A percentile compares a stretch with the other conserved stretches of the same genome.
phyloP scores from a whole-genome alignment of 2,888 invertebrate species.

The Leptogaster cylindrica region DNA sequence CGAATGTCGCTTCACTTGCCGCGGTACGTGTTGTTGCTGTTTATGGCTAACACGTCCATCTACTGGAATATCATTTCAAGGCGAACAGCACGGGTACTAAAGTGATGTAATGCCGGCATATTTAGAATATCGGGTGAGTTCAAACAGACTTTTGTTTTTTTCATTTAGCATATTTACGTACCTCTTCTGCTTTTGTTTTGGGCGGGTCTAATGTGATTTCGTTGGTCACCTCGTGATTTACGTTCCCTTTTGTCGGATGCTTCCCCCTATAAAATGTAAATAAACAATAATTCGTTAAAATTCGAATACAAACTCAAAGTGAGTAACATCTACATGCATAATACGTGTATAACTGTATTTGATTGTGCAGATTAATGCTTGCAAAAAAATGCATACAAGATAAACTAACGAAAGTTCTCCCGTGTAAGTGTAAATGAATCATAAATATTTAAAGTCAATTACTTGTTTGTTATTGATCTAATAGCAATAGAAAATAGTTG shows the following conservation, averaged over 20 bases:
- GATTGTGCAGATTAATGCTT: too few relatives aligned
- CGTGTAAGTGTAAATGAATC: too few relatives aligned
- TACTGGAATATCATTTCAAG: constrained; percentile 33
- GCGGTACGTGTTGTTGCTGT: constrained; percentile 28
- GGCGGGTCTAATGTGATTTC: neutral
- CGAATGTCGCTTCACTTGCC: constrained; percentile 11
- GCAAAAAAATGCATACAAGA: too few relatives aligned
- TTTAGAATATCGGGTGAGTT: constrained; percentile 22
- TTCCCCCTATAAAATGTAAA: constrained; percentile 34
- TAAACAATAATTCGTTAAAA: too few relatives aligned
- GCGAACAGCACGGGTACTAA: constrained; percentile 37
- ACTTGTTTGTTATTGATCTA: too few relatives aligned
- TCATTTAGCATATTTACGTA: constrained; percentile 18
- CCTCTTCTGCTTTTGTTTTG: constrained; percentile 21
- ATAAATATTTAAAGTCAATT: too few relatives aligned
- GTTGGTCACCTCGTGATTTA: neutral
- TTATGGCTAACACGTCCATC: constrained; percentile 33
- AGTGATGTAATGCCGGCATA: constrained; percentile 28
- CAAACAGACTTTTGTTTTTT: too few relatives aligned
- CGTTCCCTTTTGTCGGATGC: constrained; percentile 1
- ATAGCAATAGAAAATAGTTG: too few relatives aligned
- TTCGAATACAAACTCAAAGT: too few relatives aligned
- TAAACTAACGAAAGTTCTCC: too few relatives aligned
- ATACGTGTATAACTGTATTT: too few relatives aligned
- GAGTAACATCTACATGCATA: too few relatives aligned